Evolutionary conservation across 2,888 invertebrate species (phyloP), one percentile per base, ranked within the genome.

Genomic region (Hirtodrosophila duncani): DNA sequence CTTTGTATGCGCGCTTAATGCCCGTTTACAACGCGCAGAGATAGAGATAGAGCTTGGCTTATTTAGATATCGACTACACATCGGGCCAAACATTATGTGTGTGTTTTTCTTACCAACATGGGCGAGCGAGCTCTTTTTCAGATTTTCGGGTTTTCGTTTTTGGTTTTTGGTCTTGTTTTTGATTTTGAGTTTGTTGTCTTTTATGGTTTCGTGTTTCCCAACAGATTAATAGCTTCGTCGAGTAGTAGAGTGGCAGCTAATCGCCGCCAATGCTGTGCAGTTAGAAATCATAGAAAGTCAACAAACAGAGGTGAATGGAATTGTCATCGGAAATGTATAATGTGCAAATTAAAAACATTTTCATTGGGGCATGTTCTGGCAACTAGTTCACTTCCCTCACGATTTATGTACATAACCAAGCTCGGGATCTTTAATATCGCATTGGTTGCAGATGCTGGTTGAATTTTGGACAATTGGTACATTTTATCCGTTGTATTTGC

Each of bases 1-100:
- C 27, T 58, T 59, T 44, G 58, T 51, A 46, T 56, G 46, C 46
- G 46, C 46, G 57, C 56, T 56, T 56, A 53, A 48, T 66, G 57
- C 55, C 55, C 71, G 52, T 34, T 61, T 48, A 53, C 48, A 43
- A 30, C 51, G 56, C 41, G 56, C 36, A 42, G 29, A 41, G 55
- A 53, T 45, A 53, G 45, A 27, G 27, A 18, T 16, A 7, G 27
- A 24, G 30, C 23, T 33, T 21, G 38, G 42, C 58, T 56, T 23
- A 62, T 48, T 45, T 51, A 43, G 72, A 50, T 69, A 57, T 43
- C 45, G 45, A 14, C 24, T 38, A 5, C 30, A 16, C n/a, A n/a
- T 13, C 6, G 21, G 8, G 21, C 20, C 11, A 34, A n/a, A n/a
- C n/a, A n/a, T n/a, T n/a, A n/a, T n/a, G n/a, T n/a, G n/a, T n/a